phyloP scores from a whole-genome alignment of 2,797 vertebrate species.

The Sebastes minor region DNA sequence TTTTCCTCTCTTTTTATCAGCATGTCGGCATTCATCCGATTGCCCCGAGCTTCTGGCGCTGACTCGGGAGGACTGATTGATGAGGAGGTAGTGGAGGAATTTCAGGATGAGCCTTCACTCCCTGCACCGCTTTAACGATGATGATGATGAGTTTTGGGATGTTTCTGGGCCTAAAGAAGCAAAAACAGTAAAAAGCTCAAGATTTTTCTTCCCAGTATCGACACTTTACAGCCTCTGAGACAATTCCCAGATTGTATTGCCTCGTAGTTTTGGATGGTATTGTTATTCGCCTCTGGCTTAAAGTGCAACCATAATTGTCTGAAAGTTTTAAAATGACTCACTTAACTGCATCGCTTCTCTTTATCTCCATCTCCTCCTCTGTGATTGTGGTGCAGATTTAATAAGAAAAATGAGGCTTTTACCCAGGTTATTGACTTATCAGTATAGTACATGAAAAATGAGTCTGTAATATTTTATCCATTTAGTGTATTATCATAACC shows the following conservation, averaged over 20 bases:
- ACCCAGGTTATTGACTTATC: slow-evolving; percentile 34
- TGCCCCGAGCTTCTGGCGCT: neutral
- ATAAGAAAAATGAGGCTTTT: slow-evolving; percentile 31
- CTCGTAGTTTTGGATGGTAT: neutral
- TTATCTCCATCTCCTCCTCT: slow-evolving; percentile 17
- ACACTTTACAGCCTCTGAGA: neutral
- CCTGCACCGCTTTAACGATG: slow-evolving; percentile 38
- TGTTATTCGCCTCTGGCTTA: neutral
- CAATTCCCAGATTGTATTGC: neutral
- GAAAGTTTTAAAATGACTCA: slow-evolving; percentile 12
- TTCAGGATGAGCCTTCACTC: slow-evolving; percentile 47
- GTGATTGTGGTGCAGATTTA: slow-evolving; percentile 25
- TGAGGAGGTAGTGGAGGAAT: slow-evolving; percentile 46
- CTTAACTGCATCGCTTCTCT: neutral
- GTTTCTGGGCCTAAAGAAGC: slow-evolving; percentile 1
- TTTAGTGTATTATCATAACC: neutral
- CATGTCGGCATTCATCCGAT: slow-evolving; percentile 4
- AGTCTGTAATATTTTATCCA: slow-evolving; percentile 18
- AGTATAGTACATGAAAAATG: slow-evolving; percentile 19
- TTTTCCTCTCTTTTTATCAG: neutral
- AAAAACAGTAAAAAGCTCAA: neutral
- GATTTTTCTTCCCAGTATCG: neutral
- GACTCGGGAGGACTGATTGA: slow-evolving; percentile 51
- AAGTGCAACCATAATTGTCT: slow-evolving; percentile 1
- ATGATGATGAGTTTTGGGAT: slow-evolving; percentile 48